These are phyloP conservation scores for Cheilosia scutellata DNA, from an alignment of 2,888 invertebrate genomes.

Conservation along the genomic window DNA sequence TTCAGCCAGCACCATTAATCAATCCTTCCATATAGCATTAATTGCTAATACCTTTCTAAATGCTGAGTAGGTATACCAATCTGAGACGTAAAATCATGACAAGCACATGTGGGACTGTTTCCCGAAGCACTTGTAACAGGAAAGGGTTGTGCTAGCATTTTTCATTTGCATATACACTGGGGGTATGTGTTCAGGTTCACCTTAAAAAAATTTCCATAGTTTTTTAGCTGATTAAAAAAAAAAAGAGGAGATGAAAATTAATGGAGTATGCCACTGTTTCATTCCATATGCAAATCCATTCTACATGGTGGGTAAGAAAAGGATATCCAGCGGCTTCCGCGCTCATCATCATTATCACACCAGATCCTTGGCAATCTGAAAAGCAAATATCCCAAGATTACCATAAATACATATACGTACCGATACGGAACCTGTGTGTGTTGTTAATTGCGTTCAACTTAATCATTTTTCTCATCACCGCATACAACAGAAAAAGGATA, in stretches of 20 bases:
- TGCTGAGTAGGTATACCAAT: slow-evolving; percentile 29
- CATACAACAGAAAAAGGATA: slow-evolving; percentile 36
- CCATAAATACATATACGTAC: slow-evolving; percentile 59
- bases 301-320: slow-evolving; percentile 33
- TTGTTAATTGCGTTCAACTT: slow-evolving; percentile 69
- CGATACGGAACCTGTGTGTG: slow-evolving; percentile 21
- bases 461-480: slow-evolving; percentile 72
- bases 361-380: slow-evolving; percentile 64
- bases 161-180: slow-evolving; percentile 63
- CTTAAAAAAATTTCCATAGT: slow-evolving; percentile 55
- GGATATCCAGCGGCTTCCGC: slow-evolving; percentile 32
- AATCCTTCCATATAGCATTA: slow-evolving; percentile 62
- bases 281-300: slow-evolving; percentile 64
- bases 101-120: slow-evolving; percentile 57
- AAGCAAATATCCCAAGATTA: slow-evolving; percentile 65
- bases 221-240: slow-evolving; percentile 62
- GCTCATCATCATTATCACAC: slow-evolving; percentile 43
- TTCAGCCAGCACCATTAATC: slow-evolving; percentile 65
- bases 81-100: slow-evolving; percentile 61
- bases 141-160: slow-evolving; percentile 59
- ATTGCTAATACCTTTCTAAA: slow-evolving; percentile 74
- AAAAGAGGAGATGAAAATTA: slow-evolving; percentile 68
- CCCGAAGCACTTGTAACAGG: slow-evolving; percentile 50
- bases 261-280: slow-evolving; percentile 71
- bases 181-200: slow-evolving; percentile 21